Evolutionary conservation across 1,140 invertebrate genomes (phyloP).

Genomic region (Harpegnathos saltator): DNA sequence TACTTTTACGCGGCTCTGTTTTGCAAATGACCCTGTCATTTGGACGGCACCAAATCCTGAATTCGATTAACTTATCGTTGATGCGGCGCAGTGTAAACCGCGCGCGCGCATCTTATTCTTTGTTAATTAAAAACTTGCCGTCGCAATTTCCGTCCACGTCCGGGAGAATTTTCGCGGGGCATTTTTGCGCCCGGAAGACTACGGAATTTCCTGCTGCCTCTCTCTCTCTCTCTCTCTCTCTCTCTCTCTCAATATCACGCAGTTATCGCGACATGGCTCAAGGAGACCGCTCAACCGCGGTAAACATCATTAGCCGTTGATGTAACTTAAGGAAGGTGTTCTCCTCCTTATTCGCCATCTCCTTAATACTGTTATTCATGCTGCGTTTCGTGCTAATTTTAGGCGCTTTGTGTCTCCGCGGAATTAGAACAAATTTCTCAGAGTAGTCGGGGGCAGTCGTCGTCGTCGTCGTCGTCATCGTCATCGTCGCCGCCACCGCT

Average conservation of each 20-base stretch:
- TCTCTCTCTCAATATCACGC: not conserved
- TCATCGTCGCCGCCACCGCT: no score
- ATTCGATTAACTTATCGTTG: constrained; percentile 37
- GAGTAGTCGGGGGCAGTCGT: constrained; percentile 2
- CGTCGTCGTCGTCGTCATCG: no score
- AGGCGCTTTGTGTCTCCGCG: constrained; percentile 43
- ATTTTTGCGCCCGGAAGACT: not conserved
- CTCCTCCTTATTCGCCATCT: constrained; percentile 21
- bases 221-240: no score
- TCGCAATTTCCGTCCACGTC: no score
- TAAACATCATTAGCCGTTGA: constrained; percentile 20
- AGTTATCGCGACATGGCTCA: constrained; percentile 9
- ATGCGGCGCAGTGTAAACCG: constrained; percentile 5
- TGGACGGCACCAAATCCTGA: no score
- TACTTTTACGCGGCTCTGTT: constrained; percentile 27
- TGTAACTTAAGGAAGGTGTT: constrained; percentile 30
- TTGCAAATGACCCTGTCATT: not conserved
- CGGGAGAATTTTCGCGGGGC: no score
- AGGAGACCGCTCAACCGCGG: not conserved
- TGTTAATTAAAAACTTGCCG: not conserved
- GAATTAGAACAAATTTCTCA: constrained; percentile 51
- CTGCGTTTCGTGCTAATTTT: constrained; percentile 42
- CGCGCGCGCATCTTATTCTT: not conserved
- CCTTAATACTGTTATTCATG: constrained; percentile 42
- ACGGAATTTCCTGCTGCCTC: no score